These are phyloP conservation scores for Aporrectodea caliginosa DNA, from an alignment of 1,140 invertebrate species.

Conservation along the genomic window DNA sequence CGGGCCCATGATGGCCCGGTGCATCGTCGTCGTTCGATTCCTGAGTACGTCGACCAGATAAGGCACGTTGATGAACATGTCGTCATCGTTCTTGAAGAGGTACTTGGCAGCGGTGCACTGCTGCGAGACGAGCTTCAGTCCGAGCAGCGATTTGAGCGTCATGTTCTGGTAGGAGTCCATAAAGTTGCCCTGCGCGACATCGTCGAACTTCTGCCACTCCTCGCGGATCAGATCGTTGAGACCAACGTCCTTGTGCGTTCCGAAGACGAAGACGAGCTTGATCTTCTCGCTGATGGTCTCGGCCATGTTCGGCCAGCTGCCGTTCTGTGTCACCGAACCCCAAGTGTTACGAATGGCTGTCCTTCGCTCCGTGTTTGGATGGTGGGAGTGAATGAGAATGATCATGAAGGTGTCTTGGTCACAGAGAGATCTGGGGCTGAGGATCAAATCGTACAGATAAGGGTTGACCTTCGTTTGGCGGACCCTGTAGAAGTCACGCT, in stretches of 20 bases:
- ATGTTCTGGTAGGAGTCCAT: conserved; percentile 50
- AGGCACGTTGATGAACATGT: conserved; percentile 71
- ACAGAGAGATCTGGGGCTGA: neutral
- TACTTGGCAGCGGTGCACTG: conserved; percentile 65
- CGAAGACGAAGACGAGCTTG: conserved; percentile 17
- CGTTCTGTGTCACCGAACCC: conserved; percentile 6
- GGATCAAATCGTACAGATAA: neutral
- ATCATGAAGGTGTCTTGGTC: neutral
- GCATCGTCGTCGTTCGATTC: neutral
- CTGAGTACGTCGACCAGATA: conserved; percentile 47
- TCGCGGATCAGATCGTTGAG: conserved; percentile 16
- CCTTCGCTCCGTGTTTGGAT: neutral
- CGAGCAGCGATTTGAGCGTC: conserved; percentile 70
- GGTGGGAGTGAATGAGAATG: conserved; percentile 16
- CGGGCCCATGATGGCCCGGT: conserved; percentile 24
- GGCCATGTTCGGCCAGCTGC: neutral
- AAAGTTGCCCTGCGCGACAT: conserved; percentile 49
- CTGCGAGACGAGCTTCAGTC: conserved; percentile 68
- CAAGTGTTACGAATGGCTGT: conserved; percentile 19
- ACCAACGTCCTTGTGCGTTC: conserved; percentile 17
- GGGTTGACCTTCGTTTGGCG: neutral
- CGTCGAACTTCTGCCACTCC: conserved; percentile 35
- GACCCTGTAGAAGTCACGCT: neutral
- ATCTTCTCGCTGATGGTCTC: neutral
- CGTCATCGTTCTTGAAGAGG: conserved; percentile 84